Percentiles rank a stretch among this genome's conserved stretches.
Conservation (phyloP, 2,113 vertebrate genomes). For the Campylomormyrus numenius region DNA sequence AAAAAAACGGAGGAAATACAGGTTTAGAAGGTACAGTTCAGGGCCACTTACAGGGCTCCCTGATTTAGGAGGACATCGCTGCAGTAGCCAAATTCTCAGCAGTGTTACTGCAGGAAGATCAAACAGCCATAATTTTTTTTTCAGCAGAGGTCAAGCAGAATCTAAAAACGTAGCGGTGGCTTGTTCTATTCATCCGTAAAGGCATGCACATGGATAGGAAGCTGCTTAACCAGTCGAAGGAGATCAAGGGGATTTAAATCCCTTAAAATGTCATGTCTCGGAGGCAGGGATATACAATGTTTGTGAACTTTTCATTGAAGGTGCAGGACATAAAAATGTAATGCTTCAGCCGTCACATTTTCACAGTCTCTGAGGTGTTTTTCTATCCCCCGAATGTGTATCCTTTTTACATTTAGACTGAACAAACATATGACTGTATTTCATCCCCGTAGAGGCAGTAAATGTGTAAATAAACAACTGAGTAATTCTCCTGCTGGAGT, state of each 20-base stretch:
- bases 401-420: background rate
- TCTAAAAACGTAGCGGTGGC: background rate
- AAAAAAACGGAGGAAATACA: background rate
- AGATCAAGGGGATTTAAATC: background rate
- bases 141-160: background rate
- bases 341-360: background rate
- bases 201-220: background rate
- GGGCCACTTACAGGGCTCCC: background rate
- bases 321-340: background rate
- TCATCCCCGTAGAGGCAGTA: background rate
- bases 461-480: slow-evolving; percentile 10
- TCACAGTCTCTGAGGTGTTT: background rate
- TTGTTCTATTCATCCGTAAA: background rate
- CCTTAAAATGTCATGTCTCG: background rate
- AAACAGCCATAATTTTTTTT: background rate
- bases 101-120: background rate
- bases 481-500: background rate
- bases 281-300: slow-evolving; percentile 1
- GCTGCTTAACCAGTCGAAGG: background rate
- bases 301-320: background rate
- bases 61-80: background rate
- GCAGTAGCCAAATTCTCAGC: background rate
- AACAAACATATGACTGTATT: background rate
- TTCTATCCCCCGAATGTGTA: background rate
- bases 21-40: background rate